Base-by-base conservation (phyloP, 1,140 invertebrate species). In the Microplitis demolitor region DNA sequence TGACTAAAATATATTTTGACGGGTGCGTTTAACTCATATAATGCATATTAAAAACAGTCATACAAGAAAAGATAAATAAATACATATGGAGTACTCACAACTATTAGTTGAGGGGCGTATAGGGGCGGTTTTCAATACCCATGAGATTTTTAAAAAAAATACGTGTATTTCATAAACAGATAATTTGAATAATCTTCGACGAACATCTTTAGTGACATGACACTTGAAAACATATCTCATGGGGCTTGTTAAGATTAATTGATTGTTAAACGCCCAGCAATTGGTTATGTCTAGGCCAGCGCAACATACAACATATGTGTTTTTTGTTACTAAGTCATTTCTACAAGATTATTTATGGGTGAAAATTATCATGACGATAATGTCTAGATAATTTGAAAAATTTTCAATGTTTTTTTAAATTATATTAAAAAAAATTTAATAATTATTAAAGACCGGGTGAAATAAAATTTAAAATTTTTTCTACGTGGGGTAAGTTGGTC, bases 81-180 rank as follows among this genome's bases (percentile, higher is more conserved):
- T n/a, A 14, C 13, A 14, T 54, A 54, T 54, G 53, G 53, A 54
- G n/a, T 14, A 13, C 9, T 11, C 5, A 11, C 6, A 45, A 45
- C 39, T 45, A 45, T 45, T 45, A 9, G 39, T 45, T 45, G 16
- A 50, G 53, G 53, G 53, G 53, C 53, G 53, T 54, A 54, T 54
- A 58, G 74, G 79, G 83, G 81, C 82, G 82, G 80, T 66, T 78
- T 79, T 73, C 34, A 35, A 74, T 77, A 78, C 80, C 79, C 76
- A 13, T 66, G 80, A 75, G 80, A 82, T 71, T 34, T 51, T 53
- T 37, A 6, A 66, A 24, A 9, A 62, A 16, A n/a, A 11, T 16
- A 54, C 53, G 24, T 24, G 24, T 24, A 24, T 24, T 24, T 24
- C 24, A 24, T 24, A 24, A 24, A 24, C 53, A 54, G 53, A 54